A percentile compares a stretch with the other conserved stretches of the same genome.
phyloP scores from a whole-genome alignment of 2,797 vertebrate genomes.

The Alosa sapidissima region DNA sequence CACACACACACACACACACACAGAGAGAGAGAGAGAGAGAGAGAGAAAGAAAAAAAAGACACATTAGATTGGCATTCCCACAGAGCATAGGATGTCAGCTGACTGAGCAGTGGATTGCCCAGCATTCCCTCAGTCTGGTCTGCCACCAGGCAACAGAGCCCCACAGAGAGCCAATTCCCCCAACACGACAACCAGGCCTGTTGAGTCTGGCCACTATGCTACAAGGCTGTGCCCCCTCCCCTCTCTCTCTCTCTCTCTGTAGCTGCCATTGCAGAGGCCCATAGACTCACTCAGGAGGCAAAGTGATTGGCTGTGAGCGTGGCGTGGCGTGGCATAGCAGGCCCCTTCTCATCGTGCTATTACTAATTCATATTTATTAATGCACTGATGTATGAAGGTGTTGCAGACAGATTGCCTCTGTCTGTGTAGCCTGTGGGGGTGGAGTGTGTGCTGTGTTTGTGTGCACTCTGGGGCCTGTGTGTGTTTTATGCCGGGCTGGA shows the following conservation, averaged over 20 bases:
- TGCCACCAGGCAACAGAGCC: background rate
- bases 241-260: constrained; percentile 29
- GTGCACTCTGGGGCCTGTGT: constrained; percentile 56
- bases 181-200: background rate
- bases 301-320: background rate
- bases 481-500: constrained; percentile 66
- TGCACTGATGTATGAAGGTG: constrained; percentile 70
- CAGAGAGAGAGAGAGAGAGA: background rate
- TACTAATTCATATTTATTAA: constrained; percentile 81
- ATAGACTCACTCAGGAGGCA: background rate
- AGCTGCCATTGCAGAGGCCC: constrained; percentile 24
- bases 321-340: background rate
- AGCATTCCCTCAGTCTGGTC: background rate
- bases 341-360: constrained; percentile 69
- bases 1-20: constrained; percentile 27
- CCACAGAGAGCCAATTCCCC: constrained; percentile 16
- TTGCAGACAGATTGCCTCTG: constrained; percentile 60
- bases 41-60: background rate
- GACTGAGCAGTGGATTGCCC: constrained; percentile 12
- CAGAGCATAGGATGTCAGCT: constrained; percentile 28
- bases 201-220: background rate
- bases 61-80: constrained; percentile 30
- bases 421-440: constrained; percentile 44
- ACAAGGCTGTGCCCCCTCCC: background rate
- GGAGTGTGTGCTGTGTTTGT: constrained; percentile 14